Evolutionary conservation across 2,113 vertebrate genomes (phyloP).

Genomic region (Aptenodytes patagonicus): DNA sequence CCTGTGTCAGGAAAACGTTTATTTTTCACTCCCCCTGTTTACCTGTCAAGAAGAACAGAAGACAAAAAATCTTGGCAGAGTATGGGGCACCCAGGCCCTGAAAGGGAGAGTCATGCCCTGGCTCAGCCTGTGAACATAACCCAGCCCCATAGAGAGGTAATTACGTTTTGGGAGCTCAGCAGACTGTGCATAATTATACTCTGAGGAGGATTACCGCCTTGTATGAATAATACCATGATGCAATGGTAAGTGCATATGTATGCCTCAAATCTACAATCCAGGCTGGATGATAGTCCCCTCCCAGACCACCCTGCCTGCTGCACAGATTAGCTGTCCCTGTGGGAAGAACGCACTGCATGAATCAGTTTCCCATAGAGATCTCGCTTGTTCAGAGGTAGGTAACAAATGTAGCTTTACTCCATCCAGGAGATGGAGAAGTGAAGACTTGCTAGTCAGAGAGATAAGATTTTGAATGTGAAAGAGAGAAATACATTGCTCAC

Average conservation of each 20-base stretch:
- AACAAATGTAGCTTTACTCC: background rate
- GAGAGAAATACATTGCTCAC: background rate
- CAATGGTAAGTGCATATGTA: background rate
- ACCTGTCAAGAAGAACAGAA: background rate
- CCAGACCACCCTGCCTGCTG: background rate
- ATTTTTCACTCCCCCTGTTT: background rate
- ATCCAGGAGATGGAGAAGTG: background rate
- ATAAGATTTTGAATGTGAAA: background rate
- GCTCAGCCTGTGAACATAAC: background rate
- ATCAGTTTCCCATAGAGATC: background rate
- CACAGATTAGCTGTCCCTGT: background rate
- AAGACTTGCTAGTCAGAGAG: background rate
- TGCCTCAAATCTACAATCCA: background rate
- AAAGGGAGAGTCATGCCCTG: background rate
- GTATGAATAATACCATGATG: constrained; percentile 20
- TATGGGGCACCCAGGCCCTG: background rate
- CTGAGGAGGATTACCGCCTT: constrained; percentile 10
- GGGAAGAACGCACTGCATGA: background rate
- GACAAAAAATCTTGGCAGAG: background rate
- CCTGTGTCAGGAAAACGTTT: background rate
- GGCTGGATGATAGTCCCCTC: background rate
- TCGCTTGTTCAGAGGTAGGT: background rate
- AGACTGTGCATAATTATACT: constrained; percentile 40
- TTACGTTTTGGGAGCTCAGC: constrained; percentile 23
- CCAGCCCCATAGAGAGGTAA: background rate